Evolutionary conservation across 1,140 invertebrate genomes (phyloP), one percentile per base, ranked within the genome.

Genomic region (Cyclina sinensis): DNA sequence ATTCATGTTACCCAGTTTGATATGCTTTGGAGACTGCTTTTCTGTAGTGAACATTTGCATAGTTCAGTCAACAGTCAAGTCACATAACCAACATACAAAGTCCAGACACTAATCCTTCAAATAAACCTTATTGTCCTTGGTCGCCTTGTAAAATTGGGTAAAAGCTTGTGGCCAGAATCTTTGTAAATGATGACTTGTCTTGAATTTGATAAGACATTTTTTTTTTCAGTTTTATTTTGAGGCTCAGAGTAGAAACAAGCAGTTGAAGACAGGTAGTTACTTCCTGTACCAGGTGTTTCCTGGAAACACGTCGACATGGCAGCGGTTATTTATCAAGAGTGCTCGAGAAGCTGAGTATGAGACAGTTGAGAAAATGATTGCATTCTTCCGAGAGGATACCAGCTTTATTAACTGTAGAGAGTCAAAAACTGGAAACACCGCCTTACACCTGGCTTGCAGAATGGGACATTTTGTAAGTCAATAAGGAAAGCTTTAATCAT

Each of bases 271-370:
- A 24, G 94, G 94, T n/a, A 91, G 91, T 7, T 76, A 83, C 85
- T 94, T 95, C 89, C 88, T 95, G 70, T 95, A 95, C 78, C 95
- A 95, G 89, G 94, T 95, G 14, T 95, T 95, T 87, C 95, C 95
- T 21, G 93, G 93, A 14, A 94, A 91, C 87, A 93, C 92, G 0
- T 80, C 86, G 18, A 92, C 90, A 18, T 95, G 94, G 94, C 94
- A 95, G 39, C 85, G 93, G 35, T 84, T 93, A 39, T 94, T 94
- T 81, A 91, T 95, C 18, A 93, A 93, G 65, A 91, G 94, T 21
- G 93, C 94, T 18, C 79, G 92, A 32, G 95, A 95, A 21, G 93
- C 93, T 80, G 94, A 95, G 78, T 89, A 91, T 51, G 93, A 94
- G 48, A 93, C 92, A 11, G 91, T 95, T 27, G 90, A 95, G 62